A percentile compares a stretch with the other conserved stretches of the same genome.
Conservation (phyloP, 2,888 invertebrate genomes). For the Therioaphis trifolii region DNA sequence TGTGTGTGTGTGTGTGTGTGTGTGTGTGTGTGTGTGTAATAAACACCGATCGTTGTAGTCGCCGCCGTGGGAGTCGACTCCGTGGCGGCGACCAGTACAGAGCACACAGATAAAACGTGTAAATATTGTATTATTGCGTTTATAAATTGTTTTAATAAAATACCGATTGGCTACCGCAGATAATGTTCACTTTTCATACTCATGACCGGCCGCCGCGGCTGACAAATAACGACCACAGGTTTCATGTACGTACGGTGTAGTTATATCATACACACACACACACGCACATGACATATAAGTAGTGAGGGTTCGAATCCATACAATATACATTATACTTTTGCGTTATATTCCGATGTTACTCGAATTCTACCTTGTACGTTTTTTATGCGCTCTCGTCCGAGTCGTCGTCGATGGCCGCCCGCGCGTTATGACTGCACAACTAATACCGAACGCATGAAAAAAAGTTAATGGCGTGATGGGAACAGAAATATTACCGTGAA, state of each 20-base stretch:
- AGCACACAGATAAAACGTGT: conserved; percentile 41
- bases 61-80: conserved; percentile 31
- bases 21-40: conserved; percentile 15
- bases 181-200: conserved; percentile 44
- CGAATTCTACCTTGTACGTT: no score
- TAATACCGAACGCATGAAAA: no score
- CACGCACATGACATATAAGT: neutral
- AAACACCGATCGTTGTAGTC: conserved; percentile 42
- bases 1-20: no score
- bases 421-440: no score
- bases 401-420: no score
- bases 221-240: conserved; percentile 22
- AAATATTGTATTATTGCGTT: conserved; percentile 60
- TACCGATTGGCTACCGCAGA: conserved; percentile 62
- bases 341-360: no score
- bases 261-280: no score
- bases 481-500: no score
- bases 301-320: neutral
- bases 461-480: no score
- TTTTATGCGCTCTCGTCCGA: no score
- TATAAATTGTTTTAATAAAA: conserved; percentile 60
- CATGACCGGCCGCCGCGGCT: conserved; percentile 2
- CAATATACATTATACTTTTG: neutral
- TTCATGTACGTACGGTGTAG: neutral
- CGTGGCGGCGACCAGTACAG: conserved; percentile 5